Conservation (phyloP, 2,888 invertebrate species). For the Pachydiplax longipennis region DNA sequence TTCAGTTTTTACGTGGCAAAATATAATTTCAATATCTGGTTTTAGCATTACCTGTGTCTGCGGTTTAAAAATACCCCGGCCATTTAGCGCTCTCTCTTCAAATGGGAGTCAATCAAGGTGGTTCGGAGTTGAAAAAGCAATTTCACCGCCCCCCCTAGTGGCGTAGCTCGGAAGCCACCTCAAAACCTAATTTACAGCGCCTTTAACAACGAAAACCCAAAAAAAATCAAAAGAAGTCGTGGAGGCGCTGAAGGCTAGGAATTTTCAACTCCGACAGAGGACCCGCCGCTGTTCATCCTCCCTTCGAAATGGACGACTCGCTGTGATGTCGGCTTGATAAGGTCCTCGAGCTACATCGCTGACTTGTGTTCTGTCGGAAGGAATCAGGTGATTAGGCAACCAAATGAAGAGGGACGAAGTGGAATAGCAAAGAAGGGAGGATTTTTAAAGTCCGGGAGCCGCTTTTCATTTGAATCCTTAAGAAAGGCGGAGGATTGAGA, state of each 20-base stretch:
- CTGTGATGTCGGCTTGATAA: constrained; percentile 20
- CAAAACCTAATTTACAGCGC: background rate
- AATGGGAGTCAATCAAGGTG: background rate
- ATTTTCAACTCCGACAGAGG: background rate
- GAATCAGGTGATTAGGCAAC: constrained; percentile 35
- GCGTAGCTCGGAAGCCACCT: background rate
- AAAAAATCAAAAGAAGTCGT: background rate
- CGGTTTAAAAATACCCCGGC: too few species aligned
- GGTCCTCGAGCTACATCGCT: background rate
- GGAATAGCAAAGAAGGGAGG: background rate
- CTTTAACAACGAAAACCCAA: background rate
- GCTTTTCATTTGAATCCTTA: too few species aligned
- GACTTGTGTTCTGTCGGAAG: constrained; percentile 22
- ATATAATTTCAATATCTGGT: too few species aligned
- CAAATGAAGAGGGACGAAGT: constrained; percentile 8
- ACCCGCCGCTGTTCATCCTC: background rate
- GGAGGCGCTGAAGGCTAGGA: background rate
- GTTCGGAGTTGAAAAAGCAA: background rate
- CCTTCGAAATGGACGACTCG: background rate
- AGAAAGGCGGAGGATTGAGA: background rate
- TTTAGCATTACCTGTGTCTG: too few species aligned
- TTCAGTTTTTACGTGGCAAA: too few species aligned
- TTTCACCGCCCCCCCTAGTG: background rate
- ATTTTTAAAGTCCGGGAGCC: background rate
- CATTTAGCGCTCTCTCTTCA: too few species aligned